phyloP scores from a whole-genome alignment of 2,888 invertebrate species.

The Pantelozetes paolii region DNA sequence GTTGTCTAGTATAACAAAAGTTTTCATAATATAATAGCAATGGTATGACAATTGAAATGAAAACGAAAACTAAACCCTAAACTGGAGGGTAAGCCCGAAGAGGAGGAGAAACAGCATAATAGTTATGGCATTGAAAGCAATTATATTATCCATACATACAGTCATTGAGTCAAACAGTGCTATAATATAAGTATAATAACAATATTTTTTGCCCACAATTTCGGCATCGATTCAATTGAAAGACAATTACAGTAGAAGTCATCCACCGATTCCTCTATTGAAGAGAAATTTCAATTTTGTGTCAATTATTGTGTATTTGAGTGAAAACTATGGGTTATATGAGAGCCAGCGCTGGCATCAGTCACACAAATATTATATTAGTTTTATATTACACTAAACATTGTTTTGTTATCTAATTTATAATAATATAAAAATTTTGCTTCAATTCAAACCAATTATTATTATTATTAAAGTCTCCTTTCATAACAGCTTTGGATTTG shows the following conservation, averaged over 20 bases:
- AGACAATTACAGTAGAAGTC: not conserved
- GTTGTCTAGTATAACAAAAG: not conserved
- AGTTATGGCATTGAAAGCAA: constrained; percentile 17
- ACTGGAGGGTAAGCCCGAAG: constrained; percentile 20
- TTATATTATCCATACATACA: constrained; percentile 18
- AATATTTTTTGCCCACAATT: constrained; percentile 25
- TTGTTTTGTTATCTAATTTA: not conserved
- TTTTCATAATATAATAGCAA: constrained; percentile 15
- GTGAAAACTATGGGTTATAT: not conserved
- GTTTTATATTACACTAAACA: constrained; percentile 10
- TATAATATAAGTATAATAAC: constrained; percentile 26
- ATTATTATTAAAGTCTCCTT: not conserved
- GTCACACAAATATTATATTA: too few relatives aligned
- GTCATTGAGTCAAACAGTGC: too few relatives aligned
- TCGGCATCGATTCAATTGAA: not conserved
- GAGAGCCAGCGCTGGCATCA: not conserved
- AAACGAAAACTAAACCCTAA: constrained; percentile 8
- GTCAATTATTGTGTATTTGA: constrained; percentile 10
- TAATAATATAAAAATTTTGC: not conserved
- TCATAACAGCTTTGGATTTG: not conserved
- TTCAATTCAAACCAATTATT: not conserved
- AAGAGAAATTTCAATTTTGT: not conserved
- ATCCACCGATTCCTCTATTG: not conserved
- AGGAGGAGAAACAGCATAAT: constrained; percentile 1
- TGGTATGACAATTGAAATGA: constrained; percentile 28